These are phyloP conservation scores for Augochlora pura DNA, from an alignment of 1,140 invertebrate species.

Conservation along the genomic window DNA sequence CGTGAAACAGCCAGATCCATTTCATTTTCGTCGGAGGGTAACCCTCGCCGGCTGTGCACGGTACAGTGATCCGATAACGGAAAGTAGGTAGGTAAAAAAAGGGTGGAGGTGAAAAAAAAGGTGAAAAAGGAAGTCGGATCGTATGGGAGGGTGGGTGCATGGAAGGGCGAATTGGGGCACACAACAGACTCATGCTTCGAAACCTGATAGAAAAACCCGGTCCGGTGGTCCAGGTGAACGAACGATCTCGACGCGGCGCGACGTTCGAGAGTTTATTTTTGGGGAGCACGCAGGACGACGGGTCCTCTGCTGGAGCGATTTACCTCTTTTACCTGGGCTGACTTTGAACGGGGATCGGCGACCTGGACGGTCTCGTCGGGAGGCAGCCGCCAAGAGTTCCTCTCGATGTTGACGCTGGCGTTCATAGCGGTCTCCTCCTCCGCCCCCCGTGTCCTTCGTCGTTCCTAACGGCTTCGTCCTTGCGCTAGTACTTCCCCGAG, in stretches of 20 bases:
- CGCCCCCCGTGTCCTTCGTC: constrained; percentile 63
- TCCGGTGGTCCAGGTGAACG: not conserved
- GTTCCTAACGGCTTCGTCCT: constrained; percentile 65
- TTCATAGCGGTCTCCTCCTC: constrained; percentile 84
- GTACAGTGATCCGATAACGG: constrained; percentile 1
- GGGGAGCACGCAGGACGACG: constrained; percentile 18
- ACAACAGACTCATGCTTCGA: constrained; percentile 41
- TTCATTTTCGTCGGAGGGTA: not conserved
- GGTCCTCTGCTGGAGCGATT: constrained; percentile 54
- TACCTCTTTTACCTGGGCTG: constrained; percentile 83
- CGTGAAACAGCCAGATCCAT: not conserved
- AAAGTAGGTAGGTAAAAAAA: not conserved
- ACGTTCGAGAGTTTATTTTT: not conserved
- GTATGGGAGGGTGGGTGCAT: no score
- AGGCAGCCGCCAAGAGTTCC: constrained; percentile 91
- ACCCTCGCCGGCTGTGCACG: not conserved
- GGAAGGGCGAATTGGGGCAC: not conserved
- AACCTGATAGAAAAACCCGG: constrained; percentile 28
- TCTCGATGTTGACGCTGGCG: constrained; percentile 90
- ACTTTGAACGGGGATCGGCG: constrained; percentile 90
- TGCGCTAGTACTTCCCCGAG: constrained; percentile 64
- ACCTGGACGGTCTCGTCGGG: constrained; percentile 94
- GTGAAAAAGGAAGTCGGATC: no score
- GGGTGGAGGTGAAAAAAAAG: no score
- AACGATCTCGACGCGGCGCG: constrained; percentile 1